Conservation (phyloP, 2,113 vertebrate genomes). For the Perca flavescens region DNA sequence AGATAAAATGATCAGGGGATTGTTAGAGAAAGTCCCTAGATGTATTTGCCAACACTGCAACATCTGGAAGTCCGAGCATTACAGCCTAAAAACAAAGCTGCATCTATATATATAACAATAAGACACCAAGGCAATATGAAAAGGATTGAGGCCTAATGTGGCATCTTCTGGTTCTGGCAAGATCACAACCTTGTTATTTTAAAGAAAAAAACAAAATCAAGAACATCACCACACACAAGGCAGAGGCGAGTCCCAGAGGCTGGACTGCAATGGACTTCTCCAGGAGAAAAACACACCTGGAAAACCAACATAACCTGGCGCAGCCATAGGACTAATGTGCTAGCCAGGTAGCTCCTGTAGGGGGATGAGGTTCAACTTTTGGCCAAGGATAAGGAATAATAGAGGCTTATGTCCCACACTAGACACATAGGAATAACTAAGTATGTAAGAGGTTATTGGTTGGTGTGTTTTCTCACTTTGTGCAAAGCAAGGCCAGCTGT, state of each 20-base stretch:
- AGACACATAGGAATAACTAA: background rate
- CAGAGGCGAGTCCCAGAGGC: background rate
- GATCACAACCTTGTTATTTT: background rate
- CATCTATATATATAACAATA: background rate
- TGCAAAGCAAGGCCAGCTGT: background rate
- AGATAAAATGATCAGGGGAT: background rate
- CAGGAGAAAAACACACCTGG: conserved; percentile 19
- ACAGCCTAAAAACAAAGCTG: background rate
- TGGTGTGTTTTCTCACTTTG: too few species aligned
- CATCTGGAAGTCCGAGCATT: too few species aligned
- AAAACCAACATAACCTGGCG: conserved; percentile 2
- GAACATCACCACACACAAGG: background rate
- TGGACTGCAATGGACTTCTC: background rate
- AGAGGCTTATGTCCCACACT: conserved; percentile 1
- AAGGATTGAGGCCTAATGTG: background rate
- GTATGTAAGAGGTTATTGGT: background rate
- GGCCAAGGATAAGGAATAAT: conserved; percentile 1
- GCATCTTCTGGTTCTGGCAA: background rate
- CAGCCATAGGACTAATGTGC: background rate
- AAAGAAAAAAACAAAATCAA: background rate
- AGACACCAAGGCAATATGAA: background rate
- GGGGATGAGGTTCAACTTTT: background rate
- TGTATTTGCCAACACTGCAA: too few species aligned
- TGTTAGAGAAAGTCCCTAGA: too few species aligned
- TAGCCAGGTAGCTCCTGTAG: background rate